Evolutionary conservation across 1,140 invertebrate genomes (phyloP).

Genomic region (Dendrolimus kikuchii): DNA sequence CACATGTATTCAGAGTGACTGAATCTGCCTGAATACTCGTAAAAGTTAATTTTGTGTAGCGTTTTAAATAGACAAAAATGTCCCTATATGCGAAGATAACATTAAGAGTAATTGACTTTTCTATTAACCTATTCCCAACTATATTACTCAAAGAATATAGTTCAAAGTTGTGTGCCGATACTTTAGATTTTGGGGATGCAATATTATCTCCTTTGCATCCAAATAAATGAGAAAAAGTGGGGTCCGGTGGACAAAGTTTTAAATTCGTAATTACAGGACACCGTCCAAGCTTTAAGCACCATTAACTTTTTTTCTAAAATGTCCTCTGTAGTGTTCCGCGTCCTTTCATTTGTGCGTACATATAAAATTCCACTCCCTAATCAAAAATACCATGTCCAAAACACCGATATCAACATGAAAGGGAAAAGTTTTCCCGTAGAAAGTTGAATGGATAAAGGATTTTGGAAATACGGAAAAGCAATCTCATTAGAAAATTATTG

Average conservation of each 20-base stretch:
- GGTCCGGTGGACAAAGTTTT: conserved; percentile 63
- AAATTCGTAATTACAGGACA: conserved; percentile 71
- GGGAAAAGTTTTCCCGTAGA: too few relatives aligned
- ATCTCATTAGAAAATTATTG: too few relatives aligned
- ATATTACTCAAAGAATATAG: conserved; percentile 18
- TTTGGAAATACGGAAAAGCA: too few relatives aligned
- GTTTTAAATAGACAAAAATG: conserved; percentile 45
- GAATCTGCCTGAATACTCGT: conserved; percentile 15
- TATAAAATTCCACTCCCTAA: conserved; percentile 24
- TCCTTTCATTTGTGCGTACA: conserved; percentile 24
- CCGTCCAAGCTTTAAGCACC: conserved; percentile 61
- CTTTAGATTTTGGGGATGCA: conserved; percentile 44
- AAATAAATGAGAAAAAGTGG: conserved; percentile 67
- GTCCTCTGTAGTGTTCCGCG: conserved; percentile 9
- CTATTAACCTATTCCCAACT: conserved; percentile 24
- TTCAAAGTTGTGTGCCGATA: conserved; percentile 14
- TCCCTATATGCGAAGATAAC: conserved; percentile 50
- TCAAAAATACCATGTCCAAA: conserved; percentile 29
- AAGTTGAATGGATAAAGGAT: too few relatives aligned
- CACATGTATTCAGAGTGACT: not conserved
- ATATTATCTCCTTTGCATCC: conserved; percentile 62
- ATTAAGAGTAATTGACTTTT: conserved; percentile 54
- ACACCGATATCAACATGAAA: conserved; percentile 7
- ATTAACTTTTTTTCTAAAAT: conserved; percentile 67
- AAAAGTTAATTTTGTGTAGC: conserved; percentile 50